phyloP scores from a whole-genome alignment of 2,888 invertebrate species.

The Stegana nigrithorax region DNA sequence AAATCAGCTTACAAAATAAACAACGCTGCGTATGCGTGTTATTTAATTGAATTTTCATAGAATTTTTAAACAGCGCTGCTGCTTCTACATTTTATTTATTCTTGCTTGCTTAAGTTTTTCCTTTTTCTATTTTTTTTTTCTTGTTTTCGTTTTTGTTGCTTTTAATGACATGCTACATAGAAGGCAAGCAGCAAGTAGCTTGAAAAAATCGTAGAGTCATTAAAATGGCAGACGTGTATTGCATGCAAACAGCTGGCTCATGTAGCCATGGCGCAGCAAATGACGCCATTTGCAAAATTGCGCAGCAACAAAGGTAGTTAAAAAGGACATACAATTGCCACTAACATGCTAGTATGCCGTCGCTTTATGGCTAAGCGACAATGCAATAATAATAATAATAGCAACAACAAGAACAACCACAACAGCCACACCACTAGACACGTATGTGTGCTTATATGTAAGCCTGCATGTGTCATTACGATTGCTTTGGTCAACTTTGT shows the following conservation, averaged over 20 bases:
- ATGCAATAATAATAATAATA: too few species aligned
- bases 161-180: not conserved
- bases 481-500: not conserved
- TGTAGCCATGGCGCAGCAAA: conserved; percentile 15
- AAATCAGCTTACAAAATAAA: too few species aligned
- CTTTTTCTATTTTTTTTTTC: not conserved
- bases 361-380: too few species aligned
- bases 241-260: not conserved
- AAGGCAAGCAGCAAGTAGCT: not conserved
- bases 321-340: conserved; percentile 13
- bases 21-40: too few species aligned
- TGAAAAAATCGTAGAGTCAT: too few species aligned
- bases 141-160: not conserved
- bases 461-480: not conserved
- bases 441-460: not conserved
- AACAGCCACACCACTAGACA: too few species aligned
- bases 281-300: conserved; percentile 17
- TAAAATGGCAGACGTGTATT: too few species aligned
- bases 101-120: not conserved
- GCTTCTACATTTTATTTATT: too few species aligned
- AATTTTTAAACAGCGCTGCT: too few species aligned
- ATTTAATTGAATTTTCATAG: too few species aligned
- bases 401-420: not conserved
- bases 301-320: conserved; percentile 18
- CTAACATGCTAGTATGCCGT: not conserved